Evolutionary conservation across 2,888 invertebrate species (phyloP).

Genomic region (Parascotia fuliginaria): DNA sequence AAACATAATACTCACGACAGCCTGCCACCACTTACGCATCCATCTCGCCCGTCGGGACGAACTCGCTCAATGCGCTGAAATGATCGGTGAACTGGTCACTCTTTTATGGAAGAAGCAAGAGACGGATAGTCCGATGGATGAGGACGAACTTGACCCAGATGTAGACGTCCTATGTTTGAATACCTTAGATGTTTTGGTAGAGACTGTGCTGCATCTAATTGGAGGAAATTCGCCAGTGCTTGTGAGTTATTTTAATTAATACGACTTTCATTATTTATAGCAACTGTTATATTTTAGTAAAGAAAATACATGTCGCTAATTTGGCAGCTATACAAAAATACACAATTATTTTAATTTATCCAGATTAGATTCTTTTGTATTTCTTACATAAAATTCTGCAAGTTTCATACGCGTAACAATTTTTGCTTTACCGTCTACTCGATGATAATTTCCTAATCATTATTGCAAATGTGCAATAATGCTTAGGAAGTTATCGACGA

Average conservation of each 20-base stretch:
- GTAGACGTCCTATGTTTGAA: slow-evolving; percentile 93
- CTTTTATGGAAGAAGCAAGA: slow-evolving; percentile 82
- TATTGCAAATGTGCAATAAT: too few relatives aligned
- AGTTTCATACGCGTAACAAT: too few relatives aligned
- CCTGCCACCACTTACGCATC: slow-evolving; percentile 93
- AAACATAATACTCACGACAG: slow-evolving; percentile 92
- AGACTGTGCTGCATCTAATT: slow-evolving; percentile 93
- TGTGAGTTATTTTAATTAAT: slow-evolving; percentile 70
- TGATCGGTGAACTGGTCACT: slow-evolving; percentile 93
- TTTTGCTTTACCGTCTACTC: too few relatives aligned
- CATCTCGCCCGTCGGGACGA: slow-evolving; percentile 94
- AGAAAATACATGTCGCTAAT: too few relatives aligned
- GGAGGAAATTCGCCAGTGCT: slow-evolving; percentile 91
- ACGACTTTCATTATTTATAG: too few relatives aligned
- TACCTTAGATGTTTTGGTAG: slow-evolving; percentile 93
- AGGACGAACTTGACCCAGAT: slow-evolving; percentile 86
- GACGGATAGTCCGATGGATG: slow-evolving; percentile 74
- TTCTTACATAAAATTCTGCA: too few relatives aligned
- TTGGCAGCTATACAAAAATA: too few relatives aligned
- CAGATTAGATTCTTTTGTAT: too few relatives aligned
- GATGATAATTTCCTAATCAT: too few relatives aligned
- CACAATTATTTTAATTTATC: too few relatives aligned
- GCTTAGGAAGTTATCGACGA: too few relatives aligned
- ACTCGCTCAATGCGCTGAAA: slow-evolving; percentile 93
- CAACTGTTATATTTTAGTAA: too few relatives aligned